These are phyloP conservation scores for Leptodactylus fuscus DNA, from an alignment of 2,113 vertebrate species.

Conservation along the genomic window DNA sequence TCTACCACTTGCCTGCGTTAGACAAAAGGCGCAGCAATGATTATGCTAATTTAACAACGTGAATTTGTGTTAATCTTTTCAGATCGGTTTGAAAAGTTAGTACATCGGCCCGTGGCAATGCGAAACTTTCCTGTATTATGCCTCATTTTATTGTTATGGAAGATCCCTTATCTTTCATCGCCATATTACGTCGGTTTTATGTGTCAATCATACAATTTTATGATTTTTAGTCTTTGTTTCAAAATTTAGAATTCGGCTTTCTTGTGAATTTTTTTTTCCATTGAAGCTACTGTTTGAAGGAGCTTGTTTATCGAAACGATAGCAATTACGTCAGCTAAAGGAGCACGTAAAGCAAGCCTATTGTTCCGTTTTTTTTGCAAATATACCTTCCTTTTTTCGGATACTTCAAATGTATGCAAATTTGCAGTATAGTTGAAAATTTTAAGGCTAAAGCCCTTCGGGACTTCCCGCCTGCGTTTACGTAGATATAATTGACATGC, in stretches of 20 bases:
- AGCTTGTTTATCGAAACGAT: neutral
- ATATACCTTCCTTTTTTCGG: too few relatives aligned
- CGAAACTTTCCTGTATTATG: conserved; percentile 4
- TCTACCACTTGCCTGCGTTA: neutral
- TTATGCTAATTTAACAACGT: conserved; percentile 40
- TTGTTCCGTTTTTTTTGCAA: too few relatives aligned
- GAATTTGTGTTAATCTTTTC: conserved; percentile 12
- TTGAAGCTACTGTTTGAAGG: neutral
- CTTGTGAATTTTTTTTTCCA: neutral
- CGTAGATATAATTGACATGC: too few relatives aligned
- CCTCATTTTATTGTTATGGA: neutral
- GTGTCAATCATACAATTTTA: neutral
- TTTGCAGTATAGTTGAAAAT: too few relatives aligned
- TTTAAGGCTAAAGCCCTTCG: too few relatives aligned
- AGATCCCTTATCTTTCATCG: neutral
- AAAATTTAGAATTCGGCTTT: neutral
- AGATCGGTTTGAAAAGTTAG: conserved; percentile 10
- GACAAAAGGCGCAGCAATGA: conserved; percentile 32
- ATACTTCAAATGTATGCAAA: too few relatives aligned
- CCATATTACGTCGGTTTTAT: neutral
- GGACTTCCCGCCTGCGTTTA: too few relatives aligned
- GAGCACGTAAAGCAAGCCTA: too few relatives aligned
- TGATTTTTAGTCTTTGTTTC: neutral
- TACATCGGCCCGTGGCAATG: neutral
- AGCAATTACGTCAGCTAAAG: too few relatives aligned